Percentiles rank a stretch among this genome's conserved stretches.
Conservation (phyloP, 2,113 vertebrate genomes). For the Solea solea region DNA sequence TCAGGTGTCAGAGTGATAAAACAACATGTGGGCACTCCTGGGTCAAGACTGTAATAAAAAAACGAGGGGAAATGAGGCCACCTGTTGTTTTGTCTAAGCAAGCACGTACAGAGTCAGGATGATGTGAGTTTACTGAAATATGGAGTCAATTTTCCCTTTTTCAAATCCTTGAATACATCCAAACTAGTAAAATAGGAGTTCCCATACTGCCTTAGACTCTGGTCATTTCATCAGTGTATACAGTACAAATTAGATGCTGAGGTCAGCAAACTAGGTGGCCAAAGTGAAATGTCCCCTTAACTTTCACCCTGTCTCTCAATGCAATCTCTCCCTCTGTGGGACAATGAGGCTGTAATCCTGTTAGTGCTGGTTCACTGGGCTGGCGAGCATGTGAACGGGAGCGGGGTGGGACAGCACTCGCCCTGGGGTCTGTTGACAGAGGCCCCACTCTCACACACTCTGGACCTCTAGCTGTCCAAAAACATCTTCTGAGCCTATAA, state of each 20-base stretch:
- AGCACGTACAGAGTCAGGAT: background rate
- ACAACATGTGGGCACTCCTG: conserved; percentile 22
- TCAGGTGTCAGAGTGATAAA: conserved; percentile 2
- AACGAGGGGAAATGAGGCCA: background rate
- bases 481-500: too few species aligned
- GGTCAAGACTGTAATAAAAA: background rate
- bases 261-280: conserved; percentile 42
- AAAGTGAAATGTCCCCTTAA: conserved; percentile 48
- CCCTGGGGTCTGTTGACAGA: conserved; percentile 58
- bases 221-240: background rate
- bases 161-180: background rate
- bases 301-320: conserved; percentile 15
- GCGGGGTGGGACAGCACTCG: conserved; percentile 43
- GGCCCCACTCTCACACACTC: conserved; percentile 43
- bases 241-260: conserved; percentile 16
- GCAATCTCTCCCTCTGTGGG: conserved; percentile 35
- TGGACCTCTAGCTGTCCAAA: conserved; percentile 45
- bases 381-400: conserved; percentile 46
- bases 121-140: background rate
- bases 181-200: background rate
- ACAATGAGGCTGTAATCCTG: conserved; percentile 66
- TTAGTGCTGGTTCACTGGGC: conserved; percentile 67
- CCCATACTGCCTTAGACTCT: too few species aligned
- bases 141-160: background rate
- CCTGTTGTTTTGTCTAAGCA: background rate